phyloP scores from a whole-genome alignment of 2,113 vertebrate genomes.

The Malaclemys terrapin region DNA sequence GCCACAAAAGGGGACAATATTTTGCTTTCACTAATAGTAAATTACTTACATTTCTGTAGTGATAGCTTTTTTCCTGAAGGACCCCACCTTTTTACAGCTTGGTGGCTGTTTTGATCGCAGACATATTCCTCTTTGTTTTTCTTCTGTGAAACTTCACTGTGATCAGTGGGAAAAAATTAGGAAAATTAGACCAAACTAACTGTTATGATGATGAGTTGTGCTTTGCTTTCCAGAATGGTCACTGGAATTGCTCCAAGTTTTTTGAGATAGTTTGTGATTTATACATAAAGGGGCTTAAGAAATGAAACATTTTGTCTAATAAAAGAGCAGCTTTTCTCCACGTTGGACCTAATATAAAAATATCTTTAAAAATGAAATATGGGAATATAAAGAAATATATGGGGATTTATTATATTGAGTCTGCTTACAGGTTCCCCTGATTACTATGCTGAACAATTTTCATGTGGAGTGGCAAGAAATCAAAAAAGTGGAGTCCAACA shows the following conservation, averaged over 20 bases:
- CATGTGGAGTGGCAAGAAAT: background rate
- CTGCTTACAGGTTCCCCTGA: background rate
- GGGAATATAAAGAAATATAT: background rate
- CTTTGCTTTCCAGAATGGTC: accelerated
- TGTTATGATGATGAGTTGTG: background rate
- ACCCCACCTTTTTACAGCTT: background rate
- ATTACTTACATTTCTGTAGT: background rate
- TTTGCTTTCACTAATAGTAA: background rate
- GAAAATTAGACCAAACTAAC: background rate
- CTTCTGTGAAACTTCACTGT: background rate
- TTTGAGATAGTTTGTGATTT: background rate
- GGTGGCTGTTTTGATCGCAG: background rate
- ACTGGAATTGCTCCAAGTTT: background rate
- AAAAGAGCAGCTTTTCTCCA: background rate
- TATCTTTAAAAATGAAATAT: background rate
- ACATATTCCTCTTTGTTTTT: background rate
- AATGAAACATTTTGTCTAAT: background rate
- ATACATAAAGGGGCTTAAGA: background rate
- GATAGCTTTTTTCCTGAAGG: background rate
- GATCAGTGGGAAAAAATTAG: background rate
- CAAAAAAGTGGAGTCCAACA: background rate
- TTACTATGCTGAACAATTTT: background rate
- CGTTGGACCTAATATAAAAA: background rate
- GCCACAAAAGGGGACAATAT: accelerated
- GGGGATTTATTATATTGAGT: background rate